A percentile compares a stretch with the other conserved stretches of the same genome.
These are phyloP conservation scores for Himalopsyche japonica DNA, from an alignment of 2,888 invertebrate species.

Conservation along the genomic window DNA sequence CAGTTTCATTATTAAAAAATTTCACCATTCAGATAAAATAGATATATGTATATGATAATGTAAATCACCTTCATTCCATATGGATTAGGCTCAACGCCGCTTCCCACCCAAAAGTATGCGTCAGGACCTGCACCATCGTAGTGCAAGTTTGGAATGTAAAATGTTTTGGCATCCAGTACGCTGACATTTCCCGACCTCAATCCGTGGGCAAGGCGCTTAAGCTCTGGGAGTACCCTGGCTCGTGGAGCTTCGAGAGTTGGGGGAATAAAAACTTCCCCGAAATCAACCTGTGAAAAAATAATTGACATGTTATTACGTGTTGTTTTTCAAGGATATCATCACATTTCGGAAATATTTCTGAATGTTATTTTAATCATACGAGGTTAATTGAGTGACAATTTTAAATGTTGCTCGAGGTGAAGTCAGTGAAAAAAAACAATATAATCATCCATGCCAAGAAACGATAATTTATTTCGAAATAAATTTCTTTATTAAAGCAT, in stretches of 20 bases:
- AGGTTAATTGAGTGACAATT: no score
- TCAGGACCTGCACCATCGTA: slow-evolving; percentile 92
- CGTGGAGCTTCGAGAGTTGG: slow-evolving; percentile 76
- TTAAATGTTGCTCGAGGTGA: no score
- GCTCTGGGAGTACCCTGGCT: slow-evolving; percentile 80
- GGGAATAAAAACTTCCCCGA: slow-evolving; percentile 84
- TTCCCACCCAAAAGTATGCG: slow-evolving; percentile 95
- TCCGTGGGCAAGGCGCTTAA: slow-evolving; percentile 85
- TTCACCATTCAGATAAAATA: no score
- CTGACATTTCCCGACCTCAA: slow-evolving; percentile 89
- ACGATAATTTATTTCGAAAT: no score
- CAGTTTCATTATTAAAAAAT: no score
- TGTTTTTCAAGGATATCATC: background rate
- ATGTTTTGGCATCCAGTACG: slow-evolving; percentile 87
- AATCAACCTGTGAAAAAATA: slow-evolving; percentile 72
- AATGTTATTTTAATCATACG: no score
- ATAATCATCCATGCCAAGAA: no score
- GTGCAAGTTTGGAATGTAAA: slow-evolving; percentile 89
- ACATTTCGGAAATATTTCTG: background rate
- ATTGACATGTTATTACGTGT: background rate
- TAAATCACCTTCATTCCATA: slow-evolving; percentile 74
- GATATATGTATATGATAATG: no score
- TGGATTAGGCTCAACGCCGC: slow-evolving; percentile 77
- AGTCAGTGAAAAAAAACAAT: no score
- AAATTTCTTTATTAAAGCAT: no score